Conservation (phyloP, 2,113 vertebrate genomes). For the Plestiodon gilberti region DNA sequence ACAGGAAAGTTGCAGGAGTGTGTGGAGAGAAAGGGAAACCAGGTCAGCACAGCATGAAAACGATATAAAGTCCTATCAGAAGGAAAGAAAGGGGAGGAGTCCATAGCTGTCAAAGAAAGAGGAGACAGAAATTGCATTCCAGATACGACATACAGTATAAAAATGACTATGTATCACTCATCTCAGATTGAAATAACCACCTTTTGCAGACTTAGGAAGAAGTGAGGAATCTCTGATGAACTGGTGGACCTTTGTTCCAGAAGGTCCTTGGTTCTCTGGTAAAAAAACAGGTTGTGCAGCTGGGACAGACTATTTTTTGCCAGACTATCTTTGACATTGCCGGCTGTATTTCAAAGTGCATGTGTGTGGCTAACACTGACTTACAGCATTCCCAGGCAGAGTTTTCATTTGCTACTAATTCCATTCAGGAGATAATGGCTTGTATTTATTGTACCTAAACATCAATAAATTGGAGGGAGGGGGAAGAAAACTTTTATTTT, state of each 20-base stretch:
- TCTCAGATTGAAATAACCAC: accelerated
- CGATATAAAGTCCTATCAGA: neutral
- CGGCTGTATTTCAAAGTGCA: neutral
- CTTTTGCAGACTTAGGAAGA: neutral
- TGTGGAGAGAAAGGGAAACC: conserved; percentile 5
- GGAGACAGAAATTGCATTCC: neutral
- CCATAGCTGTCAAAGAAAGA: neutral
- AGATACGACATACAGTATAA: neutral
- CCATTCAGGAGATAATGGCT: conserved; percentile 27
- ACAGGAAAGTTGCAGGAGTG: conserved; percentile 28
- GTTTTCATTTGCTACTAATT: conserved; percentile 40
- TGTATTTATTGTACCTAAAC: conserved; percentile 45
- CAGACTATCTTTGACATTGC: neutral
- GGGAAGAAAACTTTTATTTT: conserved; percentile 29
- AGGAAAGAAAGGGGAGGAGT: neutral
- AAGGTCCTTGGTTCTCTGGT: neutral
- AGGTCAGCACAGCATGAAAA: conserved; percentile 24
- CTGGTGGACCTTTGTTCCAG: neutral
- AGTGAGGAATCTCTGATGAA: neutral
- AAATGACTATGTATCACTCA: neutral
- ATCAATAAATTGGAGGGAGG: conserved; percentile 21
- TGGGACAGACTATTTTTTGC: neutral
- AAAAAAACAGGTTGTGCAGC: neutral
- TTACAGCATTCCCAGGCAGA: neutral
- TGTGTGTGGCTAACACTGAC: too few relatives aligned